phyloP scores from a whole-genome alignment of 1,140 invertebrate species.

The Sycophila sp. region DNA sequence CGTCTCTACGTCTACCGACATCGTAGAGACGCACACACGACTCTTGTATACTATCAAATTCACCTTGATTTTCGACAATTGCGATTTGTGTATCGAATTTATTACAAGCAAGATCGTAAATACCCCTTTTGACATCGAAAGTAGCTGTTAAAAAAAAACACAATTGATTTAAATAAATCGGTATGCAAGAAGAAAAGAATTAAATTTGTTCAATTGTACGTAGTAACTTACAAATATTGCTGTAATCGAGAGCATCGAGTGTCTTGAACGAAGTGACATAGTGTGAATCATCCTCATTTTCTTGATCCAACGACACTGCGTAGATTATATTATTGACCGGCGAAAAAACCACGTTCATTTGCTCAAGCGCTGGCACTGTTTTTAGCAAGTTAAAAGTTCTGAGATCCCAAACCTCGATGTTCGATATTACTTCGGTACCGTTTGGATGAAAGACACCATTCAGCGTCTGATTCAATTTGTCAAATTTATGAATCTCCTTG shows the following conservation, averaged over 20 bases:
- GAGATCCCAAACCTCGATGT: conserved; percentile 95
- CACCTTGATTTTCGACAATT: conserved; percentile 83
- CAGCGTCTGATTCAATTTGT: conserved; percentile 94
- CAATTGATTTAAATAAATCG: conserved; percentile 21
- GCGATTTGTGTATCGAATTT: conserved; percentile 82
- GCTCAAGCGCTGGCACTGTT: conserved; percentile 91
- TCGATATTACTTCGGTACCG: conserved; percentile 91
- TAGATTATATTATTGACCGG: conserved; percentile 76
- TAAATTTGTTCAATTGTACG: no score
- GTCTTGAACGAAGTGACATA: conserved; percentile 93
- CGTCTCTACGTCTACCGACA: conserved; percentile 77
- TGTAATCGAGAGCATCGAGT: conserved; percentile 93
- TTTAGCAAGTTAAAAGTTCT: conserved; percentile 93
- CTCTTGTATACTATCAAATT: conserved; percentile 81
- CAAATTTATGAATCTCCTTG: conserved; percentile 95
- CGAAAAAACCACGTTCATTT: conserved; percentile 82
- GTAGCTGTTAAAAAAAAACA: conserved; percentile 73
- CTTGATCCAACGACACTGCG: conserved; percentile 72
- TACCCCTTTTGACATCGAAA: conserved; percentile 86
- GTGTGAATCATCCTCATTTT: conserved; percentile 72
- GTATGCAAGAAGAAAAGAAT: background rate
- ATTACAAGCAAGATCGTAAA: conserved; percentile 80
- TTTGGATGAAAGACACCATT: conserved; percentile 98
- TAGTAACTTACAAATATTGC: conserved; percentile 79
- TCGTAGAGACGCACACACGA: conserved; percentile 86